phyloP scores from a whole-genome alignment of 2,888 invertebrate genomes.

The Cosmopolites sordidus region DNA sequence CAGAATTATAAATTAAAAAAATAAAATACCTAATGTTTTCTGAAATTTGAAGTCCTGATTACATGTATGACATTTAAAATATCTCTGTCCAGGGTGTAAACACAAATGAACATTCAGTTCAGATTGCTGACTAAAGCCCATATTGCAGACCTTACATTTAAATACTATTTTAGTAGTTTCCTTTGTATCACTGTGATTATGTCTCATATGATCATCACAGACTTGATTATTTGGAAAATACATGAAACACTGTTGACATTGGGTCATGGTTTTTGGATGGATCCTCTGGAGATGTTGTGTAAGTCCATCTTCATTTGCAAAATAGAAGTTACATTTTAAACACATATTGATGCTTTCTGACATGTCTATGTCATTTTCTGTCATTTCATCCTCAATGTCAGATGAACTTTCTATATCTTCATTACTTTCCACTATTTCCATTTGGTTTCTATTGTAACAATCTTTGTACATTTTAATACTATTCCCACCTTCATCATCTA shows the following conservation, averaged over 20 bases:
- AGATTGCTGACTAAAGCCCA: constrained; percentile 31
- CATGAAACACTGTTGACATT: constrained; percentile 33
- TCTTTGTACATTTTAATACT: background rate
- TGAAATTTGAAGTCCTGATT: constrained; percentile 31
- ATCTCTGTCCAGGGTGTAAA: constrained; percentile 28
- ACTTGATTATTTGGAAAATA: constrained; percentile 27
- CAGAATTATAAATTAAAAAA: too few relatives aligned
- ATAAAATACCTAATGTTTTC: constrained; percentile 27
- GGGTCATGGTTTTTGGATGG: constrained; percentile 17
- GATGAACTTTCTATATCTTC: constrained; percentile 2
- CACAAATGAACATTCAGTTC: constrained; percentile 32
- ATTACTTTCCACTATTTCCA: background rate
- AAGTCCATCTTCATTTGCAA: constrained; percentile 8
- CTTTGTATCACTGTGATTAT: constrained; percentile 27
- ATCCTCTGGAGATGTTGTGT: constrained; percentile 7
- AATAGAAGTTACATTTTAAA: constrained; percentile 18
- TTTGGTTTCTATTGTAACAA: background rate
- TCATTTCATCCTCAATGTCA: background rate
- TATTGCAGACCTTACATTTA: constrained; percentile 32
- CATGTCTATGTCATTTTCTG: constrained; percentile 5
- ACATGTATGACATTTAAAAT: constrained; percentile 30
- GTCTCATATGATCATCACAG: constrained; percentile 2
- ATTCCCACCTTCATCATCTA: background rate
- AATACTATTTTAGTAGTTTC: constrained; percentile 27
- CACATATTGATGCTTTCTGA: constrained; percentile 4